Evolutionary conservation across 2,113 vertebrate genomes (phyloP).

Genomic region (Podarcis raffonei): DNA sequence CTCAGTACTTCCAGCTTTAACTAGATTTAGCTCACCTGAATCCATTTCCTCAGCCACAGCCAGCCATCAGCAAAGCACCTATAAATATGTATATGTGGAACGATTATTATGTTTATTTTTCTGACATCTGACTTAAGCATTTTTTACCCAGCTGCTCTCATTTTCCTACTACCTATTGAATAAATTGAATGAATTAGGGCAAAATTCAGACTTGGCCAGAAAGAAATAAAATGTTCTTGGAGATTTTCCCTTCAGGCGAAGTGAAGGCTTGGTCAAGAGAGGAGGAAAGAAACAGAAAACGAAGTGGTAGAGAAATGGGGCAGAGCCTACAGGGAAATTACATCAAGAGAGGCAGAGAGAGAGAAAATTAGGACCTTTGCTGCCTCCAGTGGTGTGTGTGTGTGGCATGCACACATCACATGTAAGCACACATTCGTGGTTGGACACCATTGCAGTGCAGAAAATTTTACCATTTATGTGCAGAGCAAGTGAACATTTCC

Average conservation of each 20-base stretch:
- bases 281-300: slow-evolving; percentile 30
- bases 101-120: slow-evolving; percentile 16
- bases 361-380: slow-evolving; percentile 11
- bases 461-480: background rate
- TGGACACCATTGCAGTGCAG: background rate
- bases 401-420: background rate
- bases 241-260: slow-evolving; percentile 53
- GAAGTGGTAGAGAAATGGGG: background rate
- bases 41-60: background rate
- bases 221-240: background rate
- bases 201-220: background rate
- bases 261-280: slow-evolving; percentile 46
- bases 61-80: background rate
- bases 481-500: slow-evolving; percentile 43
- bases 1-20: background rate
- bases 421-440: background rate
- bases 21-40: background rate
- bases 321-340: slow-evolving; percentile 19
- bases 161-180: background rate
- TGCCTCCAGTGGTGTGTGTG: slow-evolving; percentile 16
- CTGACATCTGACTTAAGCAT: background rate
- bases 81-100: slow-evolving; percentile 12
- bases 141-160: background rate
- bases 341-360: slow-evolving; percentile 39
- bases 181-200: background rate